Base-by-base conservation (phyloP, 2,797 vertebrate genomes). In the Argya squamiceps region DNA sequence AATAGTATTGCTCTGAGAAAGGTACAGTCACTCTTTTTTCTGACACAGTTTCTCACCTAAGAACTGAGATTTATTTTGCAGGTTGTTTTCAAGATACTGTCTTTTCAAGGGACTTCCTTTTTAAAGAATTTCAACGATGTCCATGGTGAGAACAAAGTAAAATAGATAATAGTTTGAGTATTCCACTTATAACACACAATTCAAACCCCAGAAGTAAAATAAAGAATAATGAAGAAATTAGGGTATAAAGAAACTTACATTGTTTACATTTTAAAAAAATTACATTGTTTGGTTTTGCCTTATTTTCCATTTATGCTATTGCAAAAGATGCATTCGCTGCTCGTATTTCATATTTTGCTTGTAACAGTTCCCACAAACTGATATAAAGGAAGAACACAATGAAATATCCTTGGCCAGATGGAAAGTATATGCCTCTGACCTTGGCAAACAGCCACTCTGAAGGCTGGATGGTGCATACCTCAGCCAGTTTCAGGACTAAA, bases 341-440 rank as follows among this genome's bases (percentile, higher is more conserved):
- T 89, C 62, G 7, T 69, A 71, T 88, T 94, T 92, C 69, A 30
- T 81, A 71, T 79, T 90, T 90, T 64, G 14, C 47, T 84, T 92
- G 76, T 56, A 85, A 65, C 22, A 10, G 69, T 68, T 86, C 79
- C 69, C 73, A 90, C 46, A 86, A 65, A 67, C 19, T 65, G 39
- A 89, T 75, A 84, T 34, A 84, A 88, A 93, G 47, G 46, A 91
- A 81, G 46, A 65, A 65, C 21, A 77, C 65, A 88, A 65, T n/a
- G 26, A 89, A 91, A 89, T 85, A 74, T 41, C 65, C 58, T 68
- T 34, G 41, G n/a, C 68, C 21, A 68, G 75, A 77, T 74, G 63
- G 44, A 92, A 82, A 64, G 78, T 22, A 3, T 34, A 30, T 59
- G 12, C 65, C 85, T 70, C 79, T 8, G 3, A 69, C 78, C 46